Percentiles rank a stretch among this genome's conserved stretches.
These are phyloP conservation scores for Cyphotilapia sp. DNA, from an alignment of 2,113 vertebrate species.

Conservation along the genomic window DNA sequence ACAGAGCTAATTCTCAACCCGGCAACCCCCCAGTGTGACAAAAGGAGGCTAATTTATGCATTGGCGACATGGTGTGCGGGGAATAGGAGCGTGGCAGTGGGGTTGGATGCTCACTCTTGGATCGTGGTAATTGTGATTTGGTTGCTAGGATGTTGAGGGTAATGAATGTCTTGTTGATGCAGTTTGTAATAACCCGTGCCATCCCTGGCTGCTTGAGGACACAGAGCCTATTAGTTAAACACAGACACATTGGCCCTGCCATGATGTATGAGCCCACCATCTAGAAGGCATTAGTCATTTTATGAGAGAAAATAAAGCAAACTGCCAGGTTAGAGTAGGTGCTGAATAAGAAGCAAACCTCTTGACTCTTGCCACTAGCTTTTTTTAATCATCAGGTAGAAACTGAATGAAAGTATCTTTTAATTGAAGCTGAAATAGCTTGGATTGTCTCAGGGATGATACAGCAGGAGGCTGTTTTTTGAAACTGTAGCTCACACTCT, in stretches of 20 bases:
- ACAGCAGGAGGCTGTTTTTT: neutral
- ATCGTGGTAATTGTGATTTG: slow-evolving; percentile 54
- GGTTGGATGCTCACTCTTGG: slow-evolving; percentile 45
- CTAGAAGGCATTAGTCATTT: slow-evolving; percentile 38
- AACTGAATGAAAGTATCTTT: neutral
- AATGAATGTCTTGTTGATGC: slow-evolving; percentile 64
- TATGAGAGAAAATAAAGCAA: slow-evolving; percentile 26
- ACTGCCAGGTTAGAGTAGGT: neutral
- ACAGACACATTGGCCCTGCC: slow-evolving; percentile 14
- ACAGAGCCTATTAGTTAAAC: slow-evolving; percentile 57
- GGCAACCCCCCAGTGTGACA: slow-evolving; percentile 35
- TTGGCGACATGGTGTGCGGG: neutral
- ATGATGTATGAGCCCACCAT: slow-evolving; percentile 40
- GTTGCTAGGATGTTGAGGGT: slow-evolving; percentile 53
- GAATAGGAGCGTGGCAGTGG: neutral
- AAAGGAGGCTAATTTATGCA: slow-evolving; percentile 60
- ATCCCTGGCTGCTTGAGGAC: slow-evolving; percentile 31
- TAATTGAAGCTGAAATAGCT: neutral
- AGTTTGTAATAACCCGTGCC: slow-evolving; percentile 62
- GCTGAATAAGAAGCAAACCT: neutral
- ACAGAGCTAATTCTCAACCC: slow-evolving; percentile 37
- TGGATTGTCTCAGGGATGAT: neutral
- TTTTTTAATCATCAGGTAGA: neutral
- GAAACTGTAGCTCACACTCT: neutral
- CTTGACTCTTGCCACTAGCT: neutral